Conservation (phyloP, 2,797 vertebrate genomes). For the Myiotriccus ornatus region DNA sequence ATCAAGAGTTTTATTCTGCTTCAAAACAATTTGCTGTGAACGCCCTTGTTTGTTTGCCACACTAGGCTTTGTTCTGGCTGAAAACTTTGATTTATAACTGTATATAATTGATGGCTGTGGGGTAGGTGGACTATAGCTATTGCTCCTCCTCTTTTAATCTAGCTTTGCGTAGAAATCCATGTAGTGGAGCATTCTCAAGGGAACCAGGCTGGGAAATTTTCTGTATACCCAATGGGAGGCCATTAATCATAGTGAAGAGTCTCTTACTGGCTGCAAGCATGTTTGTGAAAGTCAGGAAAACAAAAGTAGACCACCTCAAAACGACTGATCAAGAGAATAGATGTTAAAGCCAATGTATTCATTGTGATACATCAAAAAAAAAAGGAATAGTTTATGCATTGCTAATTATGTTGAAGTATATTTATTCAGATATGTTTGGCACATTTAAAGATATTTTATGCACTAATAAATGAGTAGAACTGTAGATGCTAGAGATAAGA, state of each 20-base stretch:
- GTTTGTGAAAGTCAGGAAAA: slow-evolving; percentile 78
- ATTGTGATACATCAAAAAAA: slow-evolving; percentile 48
- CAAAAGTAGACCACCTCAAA: slow-evolving; percentile 79
- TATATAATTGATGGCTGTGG: slow-evolving; percentile 80
- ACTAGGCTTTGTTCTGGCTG: slow-evolving; percentile 79
- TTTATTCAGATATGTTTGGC: slow-evolving; percentile 3
- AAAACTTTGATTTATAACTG: slow-evolving; percentile 84
- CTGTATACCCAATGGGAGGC: slow-evolving; percentile 80
- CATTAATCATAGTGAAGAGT: slow-evolving; percentile 80
- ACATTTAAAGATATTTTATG: slow-evolving; percentile 17
- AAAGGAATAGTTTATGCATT: slow-evolving; percentile 8
- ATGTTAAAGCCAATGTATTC: slow-evolving; percentile 77
- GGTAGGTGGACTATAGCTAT: slow-evolving; percentile 76
- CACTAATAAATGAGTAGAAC: neutral
- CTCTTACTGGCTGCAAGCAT: slow-evolving; percentile 70
- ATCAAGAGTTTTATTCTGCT: slow-evolving; percentile 77
- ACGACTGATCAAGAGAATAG: slow-evolving; percentile 74
- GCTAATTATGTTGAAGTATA: neutral
- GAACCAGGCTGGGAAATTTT: slow-evolving; percentile 80
- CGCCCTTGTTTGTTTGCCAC: slow-evolving; percentile 80
- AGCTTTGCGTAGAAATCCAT: slow-evolving; percentile 81
- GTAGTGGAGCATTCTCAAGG: slow-evolving; percentile 78
- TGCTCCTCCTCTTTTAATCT: slow-evolving; percentile 84
- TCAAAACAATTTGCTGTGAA: slow-evolving; percentile 79
- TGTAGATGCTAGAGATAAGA: neutral